These are phyloP conservation scores for Ferrisia virgata DNA, from an alignment of 2,888 invertebrate species.

Conservation along the genomic window DNA sequence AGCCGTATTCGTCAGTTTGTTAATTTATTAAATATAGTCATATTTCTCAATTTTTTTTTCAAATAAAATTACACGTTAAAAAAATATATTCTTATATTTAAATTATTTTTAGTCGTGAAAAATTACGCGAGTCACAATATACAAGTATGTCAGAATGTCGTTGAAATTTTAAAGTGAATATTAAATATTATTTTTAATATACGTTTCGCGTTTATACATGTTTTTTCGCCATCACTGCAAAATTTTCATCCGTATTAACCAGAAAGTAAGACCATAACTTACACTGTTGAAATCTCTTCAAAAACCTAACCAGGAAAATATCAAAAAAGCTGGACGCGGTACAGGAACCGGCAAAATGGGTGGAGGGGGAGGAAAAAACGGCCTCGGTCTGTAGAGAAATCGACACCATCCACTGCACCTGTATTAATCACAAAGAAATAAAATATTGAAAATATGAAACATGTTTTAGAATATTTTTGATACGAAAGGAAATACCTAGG, in stretches of 20 bases:
- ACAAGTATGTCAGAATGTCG: not conserved
- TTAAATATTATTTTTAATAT: not conserved
- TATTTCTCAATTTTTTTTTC: not conserved
- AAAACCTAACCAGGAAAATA: conserved; percentile 42
- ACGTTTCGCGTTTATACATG: not conserved
- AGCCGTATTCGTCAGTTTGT: not conserved
- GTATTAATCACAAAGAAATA: not conserved
- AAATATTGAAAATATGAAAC: not conserved
- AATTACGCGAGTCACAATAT: not conserved
- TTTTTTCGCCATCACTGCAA: not conserved
- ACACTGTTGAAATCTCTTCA: not conserved
- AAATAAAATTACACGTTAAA: not conserved
- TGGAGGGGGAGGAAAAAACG: conserved; percentile 47
- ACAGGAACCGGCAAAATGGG: conserved; percentile 18
- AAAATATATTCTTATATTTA: not conserved
- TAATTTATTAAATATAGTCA: not conserved
- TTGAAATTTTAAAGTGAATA: not conserved
- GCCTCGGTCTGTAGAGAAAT: conserved; percentile 46
- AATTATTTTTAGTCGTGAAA: conserved; percentile 20
- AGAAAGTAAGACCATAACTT: not conserved
- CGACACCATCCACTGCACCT: conserved; percentile 48
- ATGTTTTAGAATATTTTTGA: not conserved
- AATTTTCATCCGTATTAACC: not conserved
- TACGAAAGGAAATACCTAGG: not conserved
- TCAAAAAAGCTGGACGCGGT: conserved; percentile 33